phyloP scores from a whole-genome alignment of 1,140 invertebrate species.

The Scaptomyza hsui region DNA sequence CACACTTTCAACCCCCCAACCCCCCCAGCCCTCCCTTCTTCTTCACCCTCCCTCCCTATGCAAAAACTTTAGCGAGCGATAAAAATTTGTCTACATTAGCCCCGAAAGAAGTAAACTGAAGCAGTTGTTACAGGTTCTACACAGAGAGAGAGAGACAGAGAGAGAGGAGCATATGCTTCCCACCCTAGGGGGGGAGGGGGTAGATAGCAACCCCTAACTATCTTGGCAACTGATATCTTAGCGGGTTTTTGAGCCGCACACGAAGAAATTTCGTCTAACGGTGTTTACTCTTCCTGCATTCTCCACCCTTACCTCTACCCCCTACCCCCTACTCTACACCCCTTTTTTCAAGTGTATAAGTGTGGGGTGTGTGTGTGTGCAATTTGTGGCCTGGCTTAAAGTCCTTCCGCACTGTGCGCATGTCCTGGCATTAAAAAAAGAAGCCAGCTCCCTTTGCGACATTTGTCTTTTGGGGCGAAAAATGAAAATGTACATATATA shows the following conservation, averaged over 20 bases:
- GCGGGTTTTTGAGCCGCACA: conserved; percentile 31
- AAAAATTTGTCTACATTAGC: conserved; percentile 81
- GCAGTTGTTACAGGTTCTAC: too few species aligned
- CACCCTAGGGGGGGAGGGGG: not conserved
- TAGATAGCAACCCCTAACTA: conserved; percentile 44
- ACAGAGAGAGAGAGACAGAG: not conserved
- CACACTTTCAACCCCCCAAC: conserved; percentile 36
- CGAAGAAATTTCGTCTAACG: conserved; percentile 11
- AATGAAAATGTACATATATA: conserved; percentile 35
- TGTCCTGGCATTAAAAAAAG: conserved; percentile 54
- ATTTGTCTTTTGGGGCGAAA: conserved; percentile 31
- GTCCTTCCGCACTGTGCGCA: conserved; percentile 55
- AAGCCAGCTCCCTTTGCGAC: conserved; percentile 16
- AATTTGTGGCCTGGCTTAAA: conserved; percentile 73
- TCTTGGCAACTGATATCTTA: conserved; percentile 42
- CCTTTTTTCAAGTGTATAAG: not conserved
- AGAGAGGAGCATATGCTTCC: conserved; percentile 45
- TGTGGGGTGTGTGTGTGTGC: conserved; percentile 18
- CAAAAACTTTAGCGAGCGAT: conserved; percentile 75
- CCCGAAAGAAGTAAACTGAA: conserved; percentile 14
- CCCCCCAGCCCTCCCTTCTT: conserved; percentile 14
- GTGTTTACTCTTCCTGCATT: conserved; percentile 39
- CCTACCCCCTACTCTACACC: not conserved
- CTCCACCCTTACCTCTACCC: not conserved
- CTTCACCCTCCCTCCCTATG: conserved; percentile 7